These are phyloP conservation scores for Pontoporia blainvillei DNA, from an alignment of 2,113 vertebrate genomes.

Conservation along the genomic window DNA sequence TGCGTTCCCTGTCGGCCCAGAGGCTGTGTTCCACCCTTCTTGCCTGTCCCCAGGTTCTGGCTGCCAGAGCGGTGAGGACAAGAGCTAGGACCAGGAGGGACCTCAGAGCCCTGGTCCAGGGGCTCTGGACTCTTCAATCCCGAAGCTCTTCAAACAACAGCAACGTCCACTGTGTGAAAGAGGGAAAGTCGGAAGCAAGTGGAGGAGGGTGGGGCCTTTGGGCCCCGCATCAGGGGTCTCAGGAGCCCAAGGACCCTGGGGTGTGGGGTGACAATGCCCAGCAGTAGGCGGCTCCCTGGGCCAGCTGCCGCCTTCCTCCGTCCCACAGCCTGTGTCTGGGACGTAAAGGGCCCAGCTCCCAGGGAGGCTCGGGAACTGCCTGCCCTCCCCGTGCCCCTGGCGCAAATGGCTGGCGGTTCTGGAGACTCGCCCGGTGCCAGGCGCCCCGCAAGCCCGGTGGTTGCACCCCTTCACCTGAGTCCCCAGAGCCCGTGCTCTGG, in stretches of 20 bases:
- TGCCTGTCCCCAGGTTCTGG: background rate
- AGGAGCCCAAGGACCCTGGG: background rate
- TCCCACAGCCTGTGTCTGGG: background rate
- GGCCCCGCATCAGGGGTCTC: background rate
- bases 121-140: background rate
- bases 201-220: background rate
- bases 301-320: no score
- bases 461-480: background rate
- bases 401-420: fast-evolving
- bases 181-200: background rate
- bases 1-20: background rate
- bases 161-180: fast-evolving
- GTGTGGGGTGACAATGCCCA: fast-evolving
- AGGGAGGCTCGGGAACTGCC: background rate
- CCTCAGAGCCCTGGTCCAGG: background rate
- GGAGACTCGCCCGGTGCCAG: background rate
- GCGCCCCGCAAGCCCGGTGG: no score
- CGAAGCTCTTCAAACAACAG: background rate
- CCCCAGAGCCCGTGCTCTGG: background rate
- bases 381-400: background rate
- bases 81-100: background rate
- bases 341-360: background rate
- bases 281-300: background rate
- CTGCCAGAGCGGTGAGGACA: background rate
- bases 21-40: fast-evolving